Evolutionary conservation across 2,113 vertebrate genomes (phyloP), one percentile per base, ranked within the genome.

Genomic region (Poicephalus gulielmi): DNA sequence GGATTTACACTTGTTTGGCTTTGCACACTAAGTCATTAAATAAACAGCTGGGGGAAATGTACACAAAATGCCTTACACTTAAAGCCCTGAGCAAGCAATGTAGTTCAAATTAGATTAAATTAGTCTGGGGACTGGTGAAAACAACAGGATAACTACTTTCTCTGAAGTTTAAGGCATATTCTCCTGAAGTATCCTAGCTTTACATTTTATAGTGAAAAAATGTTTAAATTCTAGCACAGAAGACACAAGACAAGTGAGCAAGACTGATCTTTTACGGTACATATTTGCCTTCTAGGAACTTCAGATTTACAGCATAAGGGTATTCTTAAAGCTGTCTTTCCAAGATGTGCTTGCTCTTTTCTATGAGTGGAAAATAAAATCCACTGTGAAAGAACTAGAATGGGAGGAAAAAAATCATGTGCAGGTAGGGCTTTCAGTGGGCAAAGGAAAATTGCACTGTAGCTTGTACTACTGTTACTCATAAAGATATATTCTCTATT

Each of bases 401-500:
- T 27, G 33, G 39, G 35, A 62, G 22, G 22, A 12, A 69, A 57
- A 55, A 79, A 59, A 37, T 55, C 47, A 35, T 46, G 41, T n/a
- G 74, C 37, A 84, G 52, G 57, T 22, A 59, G 55, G 73, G 52
- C 73, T 91, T 96, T 86, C 79, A 94, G 6, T 30, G 64, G 69
- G 47, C 50, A 71, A 35, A 70, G 84, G 80, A 88, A 90, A 86
- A 88, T 88, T 87, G 95, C 85, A 95, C 92, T 97, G 70, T 84
- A 92, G 35, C n/a, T 84, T 92, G 84, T 94, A 92, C 84, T 96
- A 62, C 84, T 88, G 63, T 90, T 93, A 88, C 67, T 94, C 91
- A 70, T 74, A 84, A 86, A 63, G 57, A 63, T 14, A 20, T 64
- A 57, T 73, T 81, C 89, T 84, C 35, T 95, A 62, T 95, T 94